Conservation (phyloP, 1,140 invertebrate genomes). For the Lepidurus apus region DNA sequence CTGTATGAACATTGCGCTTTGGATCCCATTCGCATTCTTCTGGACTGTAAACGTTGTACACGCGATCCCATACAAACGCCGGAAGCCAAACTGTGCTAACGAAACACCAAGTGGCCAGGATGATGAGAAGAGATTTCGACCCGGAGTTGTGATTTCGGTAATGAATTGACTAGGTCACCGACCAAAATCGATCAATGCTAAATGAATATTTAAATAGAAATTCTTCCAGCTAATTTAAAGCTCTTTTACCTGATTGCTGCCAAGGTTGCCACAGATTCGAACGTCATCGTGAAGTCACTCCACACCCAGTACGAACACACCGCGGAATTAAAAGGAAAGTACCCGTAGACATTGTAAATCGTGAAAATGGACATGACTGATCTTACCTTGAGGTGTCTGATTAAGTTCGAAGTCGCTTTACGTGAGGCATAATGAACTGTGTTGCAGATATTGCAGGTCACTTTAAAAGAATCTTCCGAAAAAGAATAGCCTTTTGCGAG, state of each 20-base stretch:
- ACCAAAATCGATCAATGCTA: conserved; percentile 45
- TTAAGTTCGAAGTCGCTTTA: background rate
- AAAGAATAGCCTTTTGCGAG: background rate
- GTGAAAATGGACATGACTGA: conserved; percentile 42
- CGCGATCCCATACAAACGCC: too few relatives aligned
- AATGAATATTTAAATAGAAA: background rate
- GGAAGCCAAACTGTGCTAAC: too few relatives aligned
- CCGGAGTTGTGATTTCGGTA: conserved; percentile 43
- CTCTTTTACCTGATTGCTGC: conserved; percentile 44
- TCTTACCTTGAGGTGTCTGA: background rate
- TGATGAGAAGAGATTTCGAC: conserved; percentile 39
- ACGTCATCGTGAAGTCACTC: conserved; percentile 47
- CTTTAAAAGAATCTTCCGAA: background rate
- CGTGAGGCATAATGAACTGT: background rate
- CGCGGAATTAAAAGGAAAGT: conserved; percentile 40
- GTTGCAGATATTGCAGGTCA: background rate
- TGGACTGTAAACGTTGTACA: too few relatives aligned
- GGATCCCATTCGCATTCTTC: too few relatives aligned
- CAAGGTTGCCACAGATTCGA: conserved; percentile 46
- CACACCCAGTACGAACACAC: conserved; percentile 46
- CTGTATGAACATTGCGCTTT: too few relatives aligned
- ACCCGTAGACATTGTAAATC: conserved; percentile 40
- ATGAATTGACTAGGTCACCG: conserved; percentile 43
- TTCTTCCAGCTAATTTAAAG: background rate
- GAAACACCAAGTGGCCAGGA: too few relatives aligned